Base-by-base conservation (phyloP, 2,888 invertebrate species). In the Mythimna vitellina region DNA sequence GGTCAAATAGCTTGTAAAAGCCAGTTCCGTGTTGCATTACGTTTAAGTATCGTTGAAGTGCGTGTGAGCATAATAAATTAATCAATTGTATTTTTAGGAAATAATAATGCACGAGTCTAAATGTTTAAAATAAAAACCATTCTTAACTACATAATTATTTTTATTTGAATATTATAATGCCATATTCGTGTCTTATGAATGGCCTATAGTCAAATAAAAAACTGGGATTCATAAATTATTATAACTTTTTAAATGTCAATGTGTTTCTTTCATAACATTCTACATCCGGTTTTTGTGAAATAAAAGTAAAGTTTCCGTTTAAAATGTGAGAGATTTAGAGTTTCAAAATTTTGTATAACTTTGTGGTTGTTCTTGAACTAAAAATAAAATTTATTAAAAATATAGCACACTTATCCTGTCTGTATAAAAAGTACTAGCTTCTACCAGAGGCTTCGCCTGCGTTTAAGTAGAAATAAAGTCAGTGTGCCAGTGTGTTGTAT, bases 191-290 rank as follows among this genome's bases (percentile, higher is more conserved):
- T 53, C 35, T 64, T 14, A n/a, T 63, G n/a, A 42, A 61, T 60
- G 8, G 61, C 54, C 38, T 76, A 35, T 29, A 67, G 46, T 53
- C 32, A 46, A 46, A 58, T 51, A 70, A 53, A 22, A 49, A 64
- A 69, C 42, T 73, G 29, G 25, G 22, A 32, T 56, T 61, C 32
- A 70, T 80, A 67, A 76, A 72, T 69, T 66, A 74, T 72, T 54
- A 66, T 62, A 54, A 22, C 58, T 72, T 65, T 74, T 62, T 8
- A 85, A 83, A 83, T 77, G 80, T 85, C 73, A 76, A 72, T 66
- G 60, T 42, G 42, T 49, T 72, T 65, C 61, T 75, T 78, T 80
- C 74, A 69, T 74, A 83, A 81, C 38, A 22, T 7, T 70, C 20
- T 32, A 66, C 54, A 53, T 75, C 65, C 75, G 68, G 61, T 65